These are phyloP conservation scores for Physocephala rufipes DNA, from an alignment of 2,888 invertebrate species.

Conservation along the genomic window DNA sequence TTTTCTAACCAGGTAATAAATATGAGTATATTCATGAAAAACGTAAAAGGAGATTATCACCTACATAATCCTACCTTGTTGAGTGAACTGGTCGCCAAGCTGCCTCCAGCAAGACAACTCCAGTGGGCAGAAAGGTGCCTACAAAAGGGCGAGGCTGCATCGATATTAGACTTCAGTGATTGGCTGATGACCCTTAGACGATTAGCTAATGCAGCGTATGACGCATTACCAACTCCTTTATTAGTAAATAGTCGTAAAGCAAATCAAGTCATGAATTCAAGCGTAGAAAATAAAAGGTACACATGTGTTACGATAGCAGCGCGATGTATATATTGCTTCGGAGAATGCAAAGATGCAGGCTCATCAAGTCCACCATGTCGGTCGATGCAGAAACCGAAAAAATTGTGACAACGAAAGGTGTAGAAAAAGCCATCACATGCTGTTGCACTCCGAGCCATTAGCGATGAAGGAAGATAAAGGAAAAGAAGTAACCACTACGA, in stretches of 20 bases:
- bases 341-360: neutral
- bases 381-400: neutral
- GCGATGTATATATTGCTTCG: neutral
- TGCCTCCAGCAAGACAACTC: slow-evolving; percentile 31
- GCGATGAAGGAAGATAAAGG: too few species aligned
- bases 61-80: slow-evolving; percentile 34
- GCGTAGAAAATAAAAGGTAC: neutral
- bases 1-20: slow-evolving; percentile 34
- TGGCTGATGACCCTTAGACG: slow-evolving; percentile 19
- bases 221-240: too few species aligned
- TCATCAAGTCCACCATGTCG: slow-evolving; percentile 5
- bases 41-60: slow-evolving; percentile 28
- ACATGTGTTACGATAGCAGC: neutral
- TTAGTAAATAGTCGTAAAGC: too few species aligned
- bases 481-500: neutral
- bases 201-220: slow-evolving; percentile 12
- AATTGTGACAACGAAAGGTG: slow-evolving; percentile 15
- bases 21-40: slow-evolving; percentile 33
- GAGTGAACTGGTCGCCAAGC: slow-evolving; percentile 35
- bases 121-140: slow-evolving; percentile 37
- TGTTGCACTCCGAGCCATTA: too few species aligned
- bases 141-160: neutral
- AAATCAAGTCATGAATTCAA: too few species aligned
- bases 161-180: slow-evolving; percentile 21
- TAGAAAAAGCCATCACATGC: neutral